A percentile compares a stretch with the other conserved stretches of the same genome.
Conservation (phyloP, 2,888 invertebrate species). For the Drosophila antonietae region DNA sequence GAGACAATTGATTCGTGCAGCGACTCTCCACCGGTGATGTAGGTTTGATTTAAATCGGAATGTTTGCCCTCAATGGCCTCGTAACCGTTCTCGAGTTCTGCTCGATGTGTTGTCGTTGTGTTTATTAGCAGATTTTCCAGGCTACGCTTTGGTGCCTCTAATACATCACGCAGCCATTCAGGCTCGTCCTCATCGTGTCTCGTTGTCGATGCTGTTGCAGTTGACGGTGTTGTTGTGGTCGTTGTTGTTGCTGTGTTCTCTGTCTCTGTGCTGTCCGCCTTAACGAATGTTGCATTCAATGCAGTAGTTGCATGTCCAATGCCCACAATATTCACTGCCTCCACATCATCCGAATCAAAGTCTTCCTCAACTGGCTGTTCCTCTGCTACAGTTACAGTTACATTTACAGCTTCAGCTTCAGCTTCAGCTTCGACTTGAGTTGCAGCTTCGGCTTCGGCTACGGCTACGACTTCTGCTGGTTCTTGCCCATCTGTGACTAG, state of each 20-base stretch:
- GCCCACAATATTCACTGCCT: constrained; percentile 77
- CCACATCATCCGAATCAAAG: constrained; percentile 79
- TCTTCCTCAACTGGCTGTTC: constrained; percentile 48
- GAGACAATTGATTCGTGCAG: constrained; percentile 84
- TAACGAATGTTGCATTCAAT: constrained; percentile 66
- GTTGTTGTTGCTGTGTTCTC: constrained; percentile 58
- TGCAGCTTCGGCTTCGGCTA: constrained; percentile 4
- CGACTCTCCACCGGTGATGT: constrained; percentile 76
- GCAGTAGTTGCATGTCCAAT: constrained; percentile 60
- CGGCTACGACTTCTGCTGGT: constrained; percentile 22
- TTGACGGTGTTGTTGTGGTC: constrained; percentile 58
- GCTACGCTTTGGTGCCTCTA: constrained; percentile 86
- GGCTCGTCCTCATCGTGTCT: constrained; percentile 85
- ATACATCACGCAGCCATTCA: constrained; percentile 87
- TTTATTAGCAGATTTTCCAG: constrained; percentile 81
- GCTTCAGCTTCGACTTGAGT: background rate
- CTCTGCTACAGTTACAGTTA: constrained; percentile 30
- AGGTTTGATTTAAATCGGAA: constrained; percentile 67
- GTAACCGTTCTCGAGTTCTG: constrained; percentile 61
- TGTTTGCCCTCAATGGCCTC: constrained; percentile 57
- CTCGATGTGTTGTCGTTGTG: constrained; percentile 42
- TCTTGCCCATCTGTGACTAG: constrained; percentile 23
- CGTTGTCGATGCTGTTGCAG: constrained; percentile 85
- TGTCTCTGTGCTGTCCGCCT: constrained; percentile 68
- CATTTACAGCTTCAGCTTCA: constrained; percentile 23